A percentile compares a stretch with the other conserved stretches of the same genome.
Evolutionary conservation across 2,113 vertebrate genomes (phyloP).

Genomic region (Cynocephalus volans): DNA sequence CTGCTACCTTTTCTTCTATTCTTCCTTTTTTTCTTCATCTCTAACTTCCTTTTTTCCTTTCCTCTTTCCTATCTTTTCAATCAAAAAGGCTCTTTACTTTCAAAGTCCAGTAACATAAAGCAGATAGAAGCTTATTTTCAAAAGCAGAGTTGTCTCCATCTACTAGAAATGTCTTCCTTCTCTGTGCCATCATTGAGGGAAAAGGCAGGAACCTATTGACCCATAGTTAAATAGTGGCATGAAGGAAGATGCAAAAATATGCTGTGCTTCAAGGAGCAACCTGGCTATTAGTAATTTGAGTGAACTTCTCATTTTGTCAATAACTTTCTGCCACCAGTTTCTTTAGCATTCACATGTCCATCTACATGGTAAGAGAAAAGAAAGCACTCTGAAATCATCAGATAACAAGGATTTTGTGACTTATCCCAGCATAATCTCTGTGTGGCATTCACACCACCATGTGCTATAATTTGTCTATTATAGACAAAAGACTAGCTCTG

Average conservation of each 20-base stretch:
- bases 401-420: not conserved
- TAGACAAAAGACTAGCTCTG: not conserved
- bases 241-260: not conserved
- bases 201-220: not conserved
- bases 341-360: not conserved
- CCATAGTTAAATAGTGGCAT: not conserved
- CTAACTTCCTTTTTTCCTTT: not conserved
- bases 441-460: not conserved
- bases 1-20: accelerated
- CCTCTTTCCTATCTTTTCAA: not conserved
- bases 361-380: not conserved
- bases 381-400: not conserved
- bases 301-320: not conserved
- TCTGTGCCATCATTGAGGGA: not conserved
- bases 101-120: not conserved
- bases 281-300: not conserved
- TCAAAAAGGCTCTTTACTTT: not conserved
- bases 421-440: too few relatives aligned
- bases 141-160: not conserved
- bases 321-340: not conserved
- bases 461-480: not conserved
- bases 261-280: not conserved
- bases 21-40: not conserved
- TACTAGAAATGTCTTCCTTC: not conserved
- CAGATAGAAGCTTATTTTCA: not conserved